Evolutionary conservation across 2,888 invertebrate species (phyloP).

Genomic region (Microctonus aethiopoides): DNA sequence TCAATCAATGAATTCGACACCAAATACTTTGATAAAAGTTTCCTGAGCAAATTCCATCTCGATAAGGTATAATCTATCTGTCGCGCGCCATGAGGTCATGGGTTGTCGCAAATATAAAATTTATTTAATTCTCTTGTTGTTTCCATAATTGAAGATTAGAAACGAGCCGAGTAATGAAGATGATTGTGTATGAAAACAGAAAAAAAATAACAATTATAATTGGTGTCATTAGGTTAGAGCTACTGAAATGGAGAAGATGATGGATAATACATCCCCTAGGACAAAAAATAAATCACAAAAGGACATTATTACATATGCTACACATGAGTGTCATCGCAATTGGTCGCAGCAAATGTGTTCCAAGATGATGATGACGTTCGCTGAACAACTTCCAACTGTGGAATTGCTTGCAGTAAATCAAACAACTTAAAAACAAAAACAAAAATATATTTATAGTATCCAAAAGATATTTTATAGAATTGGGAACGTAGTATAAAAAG

Average conservation of each 20-base stretch:
- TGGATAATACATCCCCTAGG: slow-evolving; percentile 41
- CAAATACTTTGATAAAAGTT: slow-evolving; percentile 35
- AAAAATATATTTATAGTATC: neutral
- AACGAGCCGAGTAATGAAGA: neutral
- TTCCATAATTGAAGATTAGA: neutral
- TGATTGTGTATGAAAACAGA: neutral
- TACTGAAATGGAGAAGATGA: slow-evolving; percentile 40
- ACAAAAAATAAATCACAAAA: slow-evolving; percentile 38
- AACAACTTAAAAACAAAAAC: neutral
- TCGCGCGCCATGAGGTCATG: slow-evolving; percentile 24
- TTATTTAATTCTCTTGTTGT: neutral
- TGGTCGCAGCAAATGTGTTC: slow-evolving; percentile 43
- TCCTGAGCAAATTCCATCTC: slow-evolving; percentile 41
- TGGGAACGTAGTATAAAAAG: slow-evolving; percentile 72
- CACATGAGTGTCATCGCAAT: slow-evolving; percentile 40
- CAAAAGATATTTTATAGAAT: slow-evolving; percentile 41
- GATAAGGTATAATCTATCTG: slow-evolving; percentile 42
- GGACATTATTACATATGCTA: slow-evolving; percentile 33
- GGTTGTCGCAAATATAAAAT: neutral
- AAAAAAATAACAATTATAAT: neutral
- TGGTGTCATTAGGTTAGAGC: slow-evolving; percentile 37
- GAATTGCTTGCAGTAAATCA: slow-evolving; percentile 52
- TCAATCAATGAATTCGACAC: slow-evolving; percentile 32
- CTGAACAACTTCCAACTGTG: slow-evolving; percentile 47
- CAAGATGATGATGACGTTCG: slow-evolving; percentile 51